These are phyloP conservation scores for Gobionotothen gibberifrons DNA, from an alignment of 2,797 vertebrate species.

Conservation along the genomic window DNA sequence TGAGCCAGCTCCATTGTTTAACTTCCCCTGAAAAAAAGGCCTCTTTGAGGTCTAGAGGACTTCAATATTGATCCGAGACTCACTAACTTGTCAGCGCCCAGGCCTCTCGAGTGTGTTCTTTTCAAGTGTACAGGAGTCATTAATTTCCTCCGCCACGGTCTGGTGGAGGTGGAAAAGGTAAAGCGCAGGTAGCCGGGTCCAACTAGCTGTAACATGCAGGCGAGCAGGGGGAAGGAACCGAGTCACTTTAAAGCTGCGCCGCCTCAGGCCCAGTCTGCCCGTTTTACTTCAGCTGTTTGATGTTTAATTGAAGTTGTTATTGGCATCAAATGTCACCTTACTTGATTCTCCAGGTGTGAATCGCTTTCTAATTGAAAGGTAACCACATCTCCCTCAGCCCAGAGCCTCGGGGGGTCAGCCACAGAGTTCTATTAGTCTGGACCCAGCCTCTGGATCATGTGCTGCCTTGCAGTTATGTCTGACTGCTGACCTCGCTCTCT, in stretches of 20 bases:
- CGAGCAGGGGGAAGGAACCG: constrained; percentile 22
- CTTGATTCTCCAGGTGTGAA: constrained; percentile 82
- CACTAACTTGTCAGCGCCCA: constrained; percentile 61
- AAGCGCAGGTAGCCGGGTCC: constrained; percentile 54
- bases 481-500: constrained; percentile 62
- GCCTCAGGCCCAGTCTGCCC: constrained; percentile 69
- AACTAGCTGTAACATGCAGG: constrained; percentile 55
- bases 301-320: constrained; percentile 88
- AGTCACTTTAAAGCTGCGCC: constrained; percentile 71
- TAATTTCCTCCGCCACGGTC: constrained; percentile 63
- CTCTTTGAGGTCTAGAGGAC: constrained; percentile 54
- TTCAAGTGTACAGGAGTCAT: constrained; percentile 67
- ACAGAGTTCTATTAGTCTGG: constrained; percentile 69
- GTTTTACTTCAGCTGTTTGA: constrained; percentile 82
- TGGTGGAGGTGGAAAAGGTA: constrained; percentile 56
- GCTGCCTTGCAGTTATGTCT: constrained; percentile 73
- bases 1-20: constrained; percentile 53
- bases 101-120: constrained; percentile 66
- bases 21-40: constrained; percentile 65
- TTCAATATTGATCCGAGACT: constrained; percentile 64
- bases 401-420: constrained; percentile 59
- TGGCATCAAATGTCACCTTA: constrained; percentile 83
- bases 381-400: constrained; percentile 71
- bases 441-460: constrained; percentile 71
- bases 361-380: constrained; percentile 82